Conservation (phyloP, 2,888 invertebrate species). For the Nomada lathburiana region DNA sequence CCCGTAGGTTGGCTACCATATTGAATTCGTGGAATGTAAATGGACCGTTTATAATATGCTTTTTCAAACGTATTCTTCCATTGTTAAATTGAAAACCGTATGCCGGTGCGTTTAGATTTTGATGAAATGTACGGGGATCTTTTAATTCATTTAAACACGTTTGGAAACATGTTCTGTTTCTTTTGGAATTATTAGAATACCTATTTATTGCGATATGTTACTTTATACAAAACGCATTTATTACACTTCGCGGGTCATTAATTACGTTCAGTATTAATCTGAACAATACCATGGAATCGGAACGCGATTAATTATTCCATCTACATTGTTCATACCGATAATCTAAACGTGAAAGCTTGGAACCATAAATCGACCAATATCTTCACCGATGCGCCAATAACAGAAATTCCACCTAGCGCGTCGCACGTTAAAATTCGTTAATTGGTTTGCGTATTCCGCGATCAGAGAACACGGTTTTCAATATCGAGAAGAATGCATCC, state of each 20-base stretch:
- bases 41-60: too few species aligned
- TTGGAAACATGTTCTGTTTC: neutral
- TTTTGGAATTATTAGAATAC: neutral
- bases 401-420: neutral
- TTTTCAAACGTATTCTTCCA: too few species aligned
- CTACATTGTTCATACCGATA: neutral
- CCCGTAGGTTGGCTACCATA: too few species aligned
- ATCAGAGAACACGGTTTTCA: neutral
- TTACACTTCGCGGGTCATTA: neutral
- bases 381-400: neutral
- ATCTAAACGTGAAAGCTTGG: neutral
- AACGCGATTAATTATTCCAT: slow-evolving; percentile 3
- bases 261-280: neutral
- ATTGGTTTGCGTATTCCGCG: neutral
- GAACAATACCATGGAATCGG: slow-evolving; percentile 4
- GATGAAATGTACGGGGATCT: neutral
- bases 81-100: too few species aligned
- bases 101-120: too few species aligned
- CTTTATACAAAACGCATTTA: neutral
- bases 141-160: neutral
- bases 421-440: neutral
- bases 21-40: too few species aligned
- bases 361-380: neutral
- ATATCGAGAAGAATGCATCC: neutral
- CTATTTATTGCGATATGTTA: neutral